These are phyloP conservation scores for Drosophila subquinaria DNA, from an alignment of 2,888 invertebrate species.

Conservation along the genomic window DNA sequence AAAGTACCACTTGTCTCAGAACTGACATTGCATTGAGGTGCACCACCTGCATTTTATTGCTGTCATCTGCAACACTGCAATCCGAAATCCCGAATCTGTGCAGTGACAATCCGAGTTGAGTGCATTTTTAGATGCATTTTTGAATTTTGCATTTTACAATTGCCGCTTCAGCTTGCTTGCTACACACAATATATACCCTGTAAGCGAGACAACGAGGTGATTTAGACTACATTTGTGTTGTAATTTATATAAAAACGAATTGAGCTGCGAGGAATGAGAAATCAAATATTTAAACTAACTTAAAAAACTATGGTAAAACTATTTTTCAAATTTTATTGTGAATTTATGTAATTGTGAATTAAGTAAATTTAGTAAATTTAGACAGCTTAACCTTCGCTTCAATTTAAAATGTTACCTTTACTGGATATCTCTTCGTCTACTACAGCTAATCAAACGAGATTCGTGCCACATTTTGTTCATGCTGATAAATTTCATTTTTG, in stretches of 20 bases:
- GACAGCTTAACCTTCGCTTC: background rate
- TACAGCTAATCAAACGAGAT: background rate
- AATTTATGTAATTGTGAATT: too few species aligned
- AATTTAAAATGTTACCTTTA: background rate
- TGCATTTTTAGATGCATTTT: constrained; percentile 68
- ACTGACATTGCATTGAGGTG: constrained; percentile 27
- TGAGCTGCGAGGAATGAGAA: too few species aligned
- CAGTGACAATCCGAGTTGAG: constrained; percentile 44
- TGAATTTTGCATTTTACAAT: constrained; percentile 49
- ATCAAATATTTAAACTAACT: too few species aligned
- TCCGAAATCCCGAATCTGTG: constrained; percentile 26
- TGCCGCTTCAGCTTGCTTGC: constrained; percentile 37
- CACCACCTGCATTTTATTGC: constrained; percentile 79
- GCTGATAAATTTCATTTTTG: constrained; percentile 70
- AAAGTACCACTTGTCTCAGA: constrained; percentile 43
- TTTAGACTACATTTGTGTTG: background rate
- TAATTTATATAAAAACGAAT: too few species aligned
- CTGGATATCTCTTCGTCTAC: constrained; percentile 4
- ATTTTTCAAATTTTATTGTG: too few species aligned
- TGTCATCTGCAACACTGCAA: constrained; percentile 69
- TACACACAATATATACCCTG: constrained; percentile 12
- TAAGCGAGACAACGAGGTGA: background rate
- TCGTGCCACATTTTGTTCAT: constrained; percentile 40
- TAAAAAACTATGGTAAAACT: too few species aligned
- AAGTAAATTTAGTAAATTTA: too few species aligned